Conservation (phyloP, 2,113 vertebrate genomes). For the Dolichallabes microphthalmus region DNA sequence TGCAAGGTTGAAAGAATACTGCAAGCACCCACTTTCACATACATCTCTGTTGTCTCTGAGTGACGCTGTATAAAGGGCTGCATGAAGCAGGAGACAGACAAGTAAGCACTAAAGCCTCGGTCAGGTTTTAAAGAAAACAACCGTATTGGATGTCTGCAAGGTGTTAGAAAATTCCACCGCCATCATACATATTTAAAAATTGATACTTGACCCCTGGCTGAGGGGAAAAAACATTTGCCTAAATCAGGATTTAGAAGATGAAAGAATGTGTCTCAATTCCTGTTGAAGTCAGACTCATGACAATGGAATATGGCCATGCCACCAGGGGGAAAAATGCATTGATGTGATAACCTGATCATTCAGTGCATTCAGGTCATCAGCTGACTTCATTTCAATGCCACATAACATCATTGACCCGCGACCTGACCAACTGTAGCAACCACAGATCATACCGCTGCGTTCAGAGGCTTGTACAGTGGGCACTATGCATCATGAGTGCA, state of each 20-base stretch:
- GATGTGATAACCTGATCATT: no score
- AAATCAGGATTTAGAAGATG: background rate
- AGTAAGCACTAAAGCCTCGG: slow-evolving; percentile 1
- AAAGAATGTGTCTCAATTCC: background rate
- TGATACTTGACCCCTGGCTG: background rate
- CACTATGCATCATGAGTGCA: no score
- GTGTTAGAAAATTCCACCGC: background rate
- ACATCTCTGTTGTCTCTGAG: slow-evolving; percentile 21
- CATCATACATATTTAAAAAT: background rate
- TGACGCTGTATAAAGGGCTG: slow-evolving; percentile 11
- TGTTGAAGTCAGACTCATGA: background rate
- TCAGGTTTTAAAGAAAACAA: background rate
- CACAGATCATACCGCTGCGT: no score
- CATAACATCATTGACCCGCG: no score
- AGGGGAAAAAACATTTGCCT: background rate
- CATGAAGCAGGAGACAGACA: slow-evolving; percentile 28
- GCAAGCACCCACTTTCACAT: background rate
- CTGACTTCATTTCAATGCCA: no score
- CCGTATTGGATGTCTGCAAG: background rate
- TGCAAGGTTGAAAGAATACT: slow-evolving; percentile 60
- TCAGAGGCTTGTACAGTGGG: no score
- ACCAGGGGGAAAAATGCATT: no score
- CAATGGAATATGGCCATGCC: no score
- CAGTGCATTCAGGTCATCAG: no score
- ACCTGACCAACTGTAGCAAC: no score